These are phyloP conservation scores for Platyrinchus mystaceus DNA, from an alignment of 2,797 vertebrate genomes.

Conservation along the genomic window DNA sequence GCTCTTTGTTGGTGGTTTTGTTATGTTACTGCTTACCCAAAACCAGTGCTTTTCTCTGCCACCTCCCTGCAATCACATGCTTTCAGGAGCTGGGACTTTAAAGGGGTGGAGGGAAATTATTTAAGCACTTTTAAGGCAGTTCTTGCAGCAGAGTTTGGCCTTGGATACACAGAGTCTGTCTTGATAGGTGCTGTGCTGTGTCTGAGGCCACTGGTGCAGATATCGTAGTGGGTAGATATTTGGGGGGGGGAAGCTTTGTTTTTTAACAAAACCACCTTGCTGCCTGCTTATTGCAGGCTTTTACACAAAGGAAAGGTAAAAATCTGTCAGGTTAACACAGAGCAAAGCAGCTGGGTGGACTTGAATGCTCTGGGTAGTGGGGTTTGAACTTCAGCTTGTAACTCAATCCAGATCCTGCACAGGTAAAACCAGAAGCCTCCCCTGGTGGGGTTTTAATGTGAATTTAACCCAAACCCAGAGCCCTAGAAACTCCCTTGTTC, in stretches of 20 bases:
- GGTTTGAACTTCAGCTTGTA: not conserved
- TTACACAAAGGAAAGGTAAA: not conserved
- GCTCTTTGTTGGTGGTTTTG: not conserved
- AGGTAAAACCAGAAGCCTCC: not conserved
- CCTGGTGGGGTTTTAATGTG: not conserved
- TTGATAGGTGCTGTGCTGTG: rapidly evolving
- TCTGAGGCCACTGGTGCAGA: not conserved
- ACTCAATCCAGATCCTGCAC: not conserved
- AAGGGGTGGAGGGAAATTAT: not conserved
- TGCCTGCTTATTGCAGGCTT: not conserved
- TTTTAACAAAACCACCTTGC: not conserved
- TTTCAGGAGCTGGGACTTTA: not conserved
- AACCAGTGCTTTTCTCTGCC: not conserved
- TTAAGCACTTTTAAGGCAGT: not conserved
- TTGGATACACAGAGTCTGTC: not conserved
- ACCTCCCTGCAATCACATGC: not conserved
- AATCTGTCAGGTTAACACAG: not conserved
- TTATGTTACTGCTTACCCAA: rapidly evolving
- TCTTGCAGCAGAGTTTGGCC: not conserved
- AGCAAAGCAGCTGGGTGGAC: rapidly evolving
- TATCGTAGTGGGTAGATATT: too few relatives aligned
- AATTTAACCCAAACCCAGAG: not conserved
- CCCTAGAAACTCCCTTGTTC: not conserved
- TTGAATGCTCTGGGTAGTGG: rapidly evolving
- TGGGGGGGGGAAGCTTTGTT: not conserved